Conservation (phyloP, 2,113 vertebrate species). For the Herpailurus yagouaroundi region DNA sequence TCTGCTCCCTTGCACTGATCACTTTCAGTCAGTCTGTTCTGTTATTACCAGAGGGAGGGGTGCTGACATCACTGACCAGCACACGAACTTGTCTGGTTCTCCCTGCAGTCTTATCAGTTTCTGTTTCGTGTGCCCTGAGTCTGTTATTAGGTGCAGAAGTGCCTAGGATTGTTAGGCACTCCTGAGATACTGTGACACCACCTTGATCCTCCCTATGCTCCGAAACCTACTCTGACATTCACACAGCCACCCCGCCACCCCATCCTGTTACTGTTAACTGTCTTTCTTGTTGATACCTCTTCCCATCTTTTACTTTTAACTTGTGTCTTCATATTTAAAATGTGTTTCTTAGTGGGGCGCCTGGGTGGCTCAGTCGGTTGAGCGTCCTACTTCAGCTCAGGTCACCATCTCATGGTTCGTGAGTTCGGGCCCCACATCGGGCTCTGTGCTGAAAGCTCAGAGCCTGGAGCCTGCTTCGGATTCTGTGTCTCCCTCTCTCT, state of each 20-base stretch:
- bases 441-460: no score
- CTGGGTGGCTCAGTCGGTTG: no score
- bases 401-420: no score
- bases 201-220: not conserved
- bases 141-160: not conserved
- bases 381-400: no score
- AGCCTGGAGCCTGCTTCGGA: no score
- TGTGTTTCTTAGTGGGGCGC: not conserved
- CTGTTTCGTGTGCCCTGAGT: not conserved
- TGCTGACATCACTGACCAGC: not conserved
- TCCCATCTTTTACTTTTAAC: not conserved
- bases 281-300: not conserved
- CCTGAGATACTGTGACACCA: not conserved
- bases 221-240: not conserved
- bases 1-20: not conserved
- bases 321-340: not conserved
- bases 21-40: not conserved
- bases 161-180: not conserved
- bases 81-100: not conserved
- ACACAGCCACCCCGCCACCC: no score
- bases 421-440: no score
- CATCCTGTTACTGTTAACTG: not conserved
- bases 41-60: no score
- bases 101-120: not conserved
- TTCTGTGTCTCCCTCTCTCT: no score